Percentiles rank a stretch among this genome's conserved stretches.
phyloP scores from a whole-genome alignment of 1,140 invertebrate species.

The Pachypeltis micranthus region DNA sequence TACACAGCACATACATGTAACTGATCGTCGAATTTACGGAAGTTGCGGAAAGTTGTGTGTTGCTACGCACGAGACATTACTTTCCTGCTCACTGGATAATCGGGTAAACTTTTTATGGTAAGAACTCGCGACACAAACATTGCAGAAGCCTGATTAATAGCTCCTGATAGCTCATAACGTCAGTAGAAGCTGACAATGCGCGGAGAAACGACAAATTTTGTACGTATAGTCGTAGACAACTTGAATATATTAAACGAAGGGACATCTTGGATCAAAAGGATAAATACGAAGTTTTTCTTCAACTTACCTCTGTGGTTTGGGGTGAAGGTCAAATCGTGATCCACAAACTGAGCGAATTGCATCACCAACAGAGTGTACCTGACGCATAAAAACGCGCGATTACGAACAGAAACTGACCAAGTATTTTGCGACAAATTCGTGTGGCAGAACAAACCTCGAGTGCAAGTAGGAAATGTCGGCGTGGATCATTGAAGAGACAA shows the following conservation, averaged over 20 bases:
- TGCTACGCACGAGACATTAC: too few species aligned
- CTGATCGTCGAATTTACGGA: too few species aligned
- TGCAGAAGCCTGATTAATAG: too few species aligned
- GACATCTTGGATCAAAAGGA: neutral
- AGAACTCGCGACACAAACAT: too few species aligned
- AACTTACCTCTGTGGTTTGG: slow-evolving; percentile 72
- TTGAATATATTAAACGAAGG: neutral
- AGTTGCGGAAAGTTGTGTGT: too few species aligned
- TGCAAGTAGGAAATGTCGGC: slow-evolving; percentile 78
- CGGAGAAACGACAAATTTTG: slow-evolving; percentile 1
- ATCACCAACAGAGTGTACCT: slow-evolving; percentile 84
- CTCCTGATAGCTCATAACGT: too few species aligned
- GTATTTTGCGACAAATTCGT: too few species aligned
- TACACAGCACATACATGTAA: too few species aligned
- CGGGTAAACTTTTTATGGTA: too few species aligned
- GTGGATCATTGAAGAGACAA: slow-evolving; percentile 75
- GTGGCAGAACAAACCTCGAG: slow-evolving; percentile 5
- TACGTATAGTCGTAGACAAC: neutral
- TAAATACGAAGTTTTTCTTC: neutral
- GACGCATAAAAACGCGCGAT: slow-evolving; percentile 28
- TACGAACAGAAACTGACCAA: too few species aligned
- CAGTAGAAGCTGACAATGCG: too few species aligned
- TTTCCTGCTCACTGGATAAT: too few species aligned
- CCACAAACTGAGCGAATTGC: slow-evolving; percentile 86
- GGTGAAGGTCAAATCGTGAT: slow-evolving; percentile 86